A percentile compares a stretch with the other conserved stretches of the same genome.
Evolutionary conservation across 92 coral and sea anemone genomes (phyloP).

Genomic region (Zoanthus sansibaricus): DNA sequence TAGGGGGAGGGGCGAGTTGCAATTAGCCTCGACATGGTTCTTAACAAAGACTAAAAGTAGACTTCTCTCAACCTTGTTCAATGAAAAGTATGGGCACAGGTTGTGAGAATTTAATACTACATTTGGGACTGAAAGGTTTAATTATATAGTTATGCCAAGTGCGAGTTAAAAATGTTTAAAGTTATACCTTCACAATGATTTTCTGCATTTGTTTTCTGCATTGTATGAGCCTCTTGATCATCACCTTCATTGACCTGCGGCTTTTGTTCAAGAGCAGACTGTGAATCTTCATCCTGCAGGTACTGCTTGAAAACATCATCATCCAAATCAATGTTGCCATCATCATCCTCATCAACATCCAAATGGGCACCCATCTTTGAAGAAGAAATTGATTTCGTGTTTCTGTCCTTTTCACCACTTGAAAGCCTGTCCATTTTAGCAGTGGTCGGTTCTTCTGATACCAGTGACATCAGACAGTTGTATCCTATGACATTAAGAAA

Average conservation of each 20-base stretch:
- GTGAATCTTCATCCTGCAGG: slow-evolving; percentile 2
- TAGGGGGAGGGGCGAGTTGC: no score
- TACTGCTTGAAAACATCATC: slow-evolving; percentile 46
- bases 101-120: no score
- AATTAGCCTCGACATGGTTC: no score
- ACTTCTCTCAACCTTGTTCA: no score
- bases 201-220: neutral
- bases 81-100: no score
- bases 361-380: neutral
- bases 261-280: neutral
- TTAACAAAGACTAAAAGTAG: no score
- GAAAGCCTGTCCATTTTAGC: neutral
- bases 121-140: no score
- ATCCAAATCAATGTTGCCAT: slow-evolving; percentile 9
- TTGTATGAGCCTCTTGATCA: neutral
- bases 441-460: neutral
- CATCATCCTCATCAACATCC: neutral
- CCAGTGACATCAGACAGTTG: slow-evolving; percentile 6
- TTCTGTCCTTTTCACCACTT: neutral
- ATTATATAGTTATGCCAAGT: no score
- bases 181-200: slow-evolving; percentile 22
- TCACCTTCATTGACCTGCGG: slow-evolving; percentile 1
- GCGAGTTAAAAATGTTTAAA: no score
- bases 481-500: neutral
- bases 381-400: neutral